Conservation (phyloP, 2,888 invertebrate species). For the Euphydryas editha region DNA sequence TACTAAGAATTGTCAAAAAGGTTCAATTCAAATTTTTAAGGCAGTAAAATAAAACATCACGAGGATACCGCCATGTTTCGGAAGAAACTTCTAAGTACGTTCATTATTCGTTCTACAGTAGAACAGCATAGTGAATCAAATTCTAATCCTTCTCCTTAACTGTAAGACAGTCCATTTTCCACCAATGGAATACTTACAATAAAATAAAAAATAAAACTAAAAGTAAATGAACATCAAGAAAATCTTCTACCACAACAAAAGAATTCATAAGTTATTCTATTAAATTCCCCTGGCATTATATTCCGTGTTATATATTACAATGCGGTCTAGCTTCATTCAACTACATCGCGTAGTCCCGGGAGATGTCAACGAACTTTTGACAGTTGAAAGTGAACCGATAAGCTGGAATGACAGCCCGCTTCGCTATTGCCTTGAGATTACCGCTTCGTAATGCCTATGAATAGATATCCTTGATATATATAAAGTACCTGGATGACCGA, state of each 20-base stretch:
- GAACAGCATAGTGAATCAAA: too few species aligned
- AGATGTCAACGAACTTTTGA: conserved; percentile 40
- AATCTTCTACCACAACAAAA: not conserved
- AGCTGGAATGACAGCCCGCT: conserved; percentile 32
- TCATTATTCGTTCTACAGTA: too few species aligned
- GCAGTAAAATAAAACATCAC: too few species aligned
- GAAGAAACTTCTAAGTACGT: too few species aligned
- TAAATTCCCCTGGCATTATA: not conserved
- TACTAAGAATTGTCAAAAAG: too few species aligned
- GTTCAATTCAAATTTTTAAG: too few species aligned
- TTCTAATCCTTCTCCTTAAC: too few species aligned
- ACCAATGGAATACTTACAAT: not conserved
- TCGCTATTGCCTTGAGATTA: conserved; percentile 20
- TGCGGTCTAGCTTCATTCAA: conserved; percentile 20
- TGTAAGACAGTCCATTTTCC: too few species aligned
- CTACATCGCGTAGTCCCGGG: conserved; percentile 34
- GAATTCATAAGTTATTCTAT: not conserved
- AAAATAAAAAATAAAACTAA: not conserved
- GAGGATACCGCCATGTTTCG: too few species aligned
- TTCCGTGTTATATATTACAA: not conserved
- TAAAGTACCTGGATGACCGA: too few species aligned
- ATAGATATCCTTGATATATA: not conserved
- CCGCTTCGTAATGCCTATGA: not conserved
- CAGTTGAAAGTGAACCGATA: conserved; percentile 42
- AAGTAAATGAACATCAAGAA: not conserved